Evolutionary conservation across 2,113 vertebrate species (phyloP), one percentile per base, ranked within the genome.

Genomic region (Antennarius striatus): DNA sequence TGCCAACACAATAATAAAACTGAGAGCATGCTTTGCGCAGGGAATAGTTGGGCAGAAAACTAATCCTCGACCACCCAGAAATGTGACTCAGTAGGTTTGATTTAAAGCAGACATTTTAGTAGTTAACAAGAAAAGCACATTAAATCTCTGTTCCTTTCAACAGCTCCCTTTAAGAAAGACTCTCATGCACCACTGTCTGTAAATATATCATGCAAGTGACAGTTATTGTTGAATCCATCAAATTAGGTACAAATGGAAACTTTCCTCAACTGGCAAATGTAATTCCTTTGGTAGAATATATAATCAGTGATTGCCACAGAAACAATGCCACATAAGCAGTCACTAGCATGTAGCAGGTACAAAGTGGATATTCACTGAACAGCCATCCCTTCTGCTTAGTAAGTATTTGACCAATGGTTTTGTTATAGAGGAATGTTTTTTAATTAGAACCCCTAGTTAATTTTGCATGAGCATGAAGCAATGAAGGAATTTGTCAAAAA

Each of bases 1-100:
- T 12, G 71, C 54, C 45, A 50, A 68, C 45, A 51, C 48, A 68
- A 10, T 30, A 60, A 60, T 71, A 59, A 71, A 81, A 71, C 52
- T 32, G 11, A 74, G 32, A 71, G 56, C 49, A 77, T 60, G 22
- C 62, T 75, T 51, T 50, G 65, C 11, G 58, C 32, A 63, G 54
- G 39, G 64, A 63, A 68, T 63, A 56, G 36, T 32, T 63, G 65
- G 59, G 56, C 50, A 56, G 14, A 80, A 73, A 73, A 77, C 56
- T 61, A 40, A 55, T 15, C 56, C 28, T 10, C 53, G 64, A 82
- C 82, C 82, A 86, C 82, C 82, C 80, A 77, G 67, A 80, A 79
- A 56, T 59, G 9, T 32, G 46, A 66, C 59, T 45, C 40, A 75
- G 50, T 32, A 32, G 12, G 49, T 67, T 51, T 80, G 63, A 81